These are phyloP conservation scores for Cotesia glomerata DNA, from an alignment of 1,140 invertebrate species.

Conservation along the genomic window DNA sequence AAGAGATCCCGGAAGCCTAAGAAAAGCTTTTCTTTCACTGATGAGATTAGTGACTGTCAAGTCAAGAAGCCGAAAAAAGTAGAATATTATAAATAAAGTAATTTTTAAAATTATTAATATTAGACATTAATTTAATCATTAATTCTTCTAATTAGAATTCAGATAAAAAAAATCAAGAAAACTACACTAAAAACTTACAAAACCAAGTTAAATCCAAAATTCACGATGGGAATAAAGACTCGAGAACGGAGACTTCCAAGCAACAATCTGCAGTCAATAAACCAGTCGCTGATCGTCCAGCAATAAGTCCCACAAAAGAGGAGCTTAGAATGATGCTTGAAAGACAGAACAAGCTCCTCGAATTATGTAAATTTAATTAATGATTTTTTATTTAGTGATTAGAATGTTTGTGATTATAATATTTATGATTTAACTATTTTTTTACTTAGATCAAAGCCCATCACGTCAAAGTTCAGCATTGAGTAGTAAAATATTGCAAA, in stretches of 20 bases:
- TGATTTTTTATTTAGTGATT: not conserved
- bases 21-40: not conserved
- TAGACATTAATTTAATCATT: not conserved
- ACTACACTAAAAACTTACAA: not conserved
- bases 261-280: not conserved
- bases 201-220: not conserved
- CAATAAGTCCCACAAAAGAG: slow-evolving; percentile 1
- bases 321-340: not conserved
- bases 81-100: not conserved
- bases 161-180: not conserved
- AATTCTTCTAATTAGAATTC: not conserved
- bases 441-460: not conserved
- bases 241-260: not conserved
- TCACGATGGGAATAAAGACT: not conserved
- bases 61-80: not conserved
- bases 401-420: not conserved
- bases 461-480: too few relatives aligned
- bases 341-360: not conserved
- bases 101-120: not conserved
- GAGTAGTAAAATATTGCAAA: too few relatives aligned
- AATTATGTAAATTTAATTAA: not conserved
- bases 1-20: slow-evolving; percentile 1
- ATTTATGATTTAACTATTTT: not conserved
- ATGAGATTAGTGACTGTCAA: not conserved
- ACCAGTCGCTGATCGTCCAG: not conserved